Percentiles rank a stretch among this genome's conserved stretches.
phyloP scores from a whole-genome alignment of 2,888 invertebrate species.

The Tachina lurida region DNA sequence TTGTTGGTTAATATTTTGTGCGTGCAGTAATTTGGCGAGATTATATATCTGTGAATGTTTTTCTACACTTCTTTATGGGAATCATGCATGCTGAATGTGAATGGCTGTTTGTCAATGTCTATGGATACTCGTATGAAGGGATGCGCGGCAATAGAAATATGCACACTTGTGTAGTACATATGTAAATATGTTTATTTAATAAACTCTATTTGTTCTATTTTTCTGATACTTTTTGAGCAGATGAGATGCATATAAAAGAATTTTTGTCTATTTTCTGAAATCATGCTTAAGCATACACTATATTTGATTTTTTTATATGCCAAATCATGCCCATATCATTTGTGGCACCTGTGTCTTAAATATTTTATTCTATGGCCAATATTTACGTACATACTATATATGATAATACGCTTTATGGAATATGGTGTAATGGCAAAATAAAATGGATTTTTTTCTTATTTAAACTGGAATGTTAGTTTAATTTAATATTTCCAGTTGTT shows the following conservation, averaged over 20 bases:
- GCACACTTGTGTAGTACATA: neutral
- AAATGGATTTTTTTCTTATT: too few relatives aligned
- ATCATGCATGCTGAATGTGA: conserved; percentile 69
- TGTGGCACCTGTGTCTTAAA: conserved; percentile 42
- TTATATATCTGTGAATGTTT: conserved; percentile 74
- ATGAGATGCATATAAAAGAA: conserved; percentile 54
- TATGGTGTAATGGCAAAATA: too few relatives aligned
- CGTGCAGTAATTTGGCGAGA: conserved; percentile 75
- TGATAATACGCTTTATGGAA: too few relatives aligned
- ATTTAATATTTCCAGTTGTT: too few relatives aligned
- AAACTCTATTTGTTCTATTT: conserved; percentile 38
- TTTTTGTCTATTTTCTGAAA: conserved; percentile 26
- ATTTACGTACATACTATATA: neutral
- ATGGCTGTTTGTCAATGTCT: conserved; percentile 53
- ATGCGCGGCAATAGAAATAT: neutral
- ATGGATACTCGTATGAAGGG: conserved; percentile 8
- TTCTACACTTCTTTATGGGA: conserved; percentile 66
- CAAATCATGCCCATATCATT: conserved; percentile 25
- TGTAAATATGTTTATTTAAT: conserved; percentile 62
- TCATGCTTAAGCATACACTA: neutral
- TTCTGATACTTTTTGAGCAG: neutral
- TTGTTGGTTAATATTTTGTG: conserved; percentile 71
- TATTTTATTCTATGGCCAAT: neutral
- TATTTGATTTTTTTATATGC: neutral
- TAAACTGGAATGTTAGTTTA: too few relatives aligned